Base-by-base conservation (phyloP, 2,888 invertebrate species). In the Ornithoptera alexandrae region DNA sequence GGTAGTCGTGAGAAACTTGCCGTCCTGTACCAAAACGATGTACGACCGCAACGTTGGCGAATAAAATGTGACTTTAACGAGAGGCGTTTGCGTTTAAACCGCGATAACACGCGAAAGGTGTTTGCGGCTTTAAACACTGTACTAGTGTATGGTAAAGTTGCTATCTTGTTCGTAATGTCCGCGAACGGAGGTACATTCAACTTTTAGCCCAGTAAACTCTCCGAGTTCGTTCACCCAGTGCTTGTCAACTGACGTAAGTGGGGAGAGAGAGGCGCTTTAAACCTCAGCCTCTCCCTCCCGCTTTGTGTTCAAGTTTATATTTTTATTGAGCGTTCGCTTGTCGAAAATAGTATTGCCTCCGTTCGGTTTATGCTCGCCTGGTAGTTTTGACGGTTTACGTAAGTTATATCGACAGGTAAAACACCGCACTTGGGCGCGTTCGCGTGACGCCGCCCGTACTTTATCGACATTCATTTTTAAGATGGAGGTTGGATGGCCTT, bases 131-230 rank as follows among this genome's bases (percentile, higher is more conserved):
- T 82, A 72, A 75, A 74, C 72, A 69, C 71, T 72, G 76, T 73
- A 72, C 73, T 73, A 77, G 77, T 77, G 81, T 86, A 85, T 88
- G 90, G 89, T 90, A 88, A 90, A 92, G 91, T 92, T 91, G 91
- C 91, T 92, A 92, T 92, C 92, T 92, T 92, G 91, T 92, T 92
- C 90, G 91, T 92, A 89, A 92, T 90, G 92, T 92, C 92, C 92
- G 92, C 92, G 92, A 91, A 91, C 90, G 90, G 89, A 88, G 89
- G 92, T 92, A 90, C 93, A 86, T 92, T 93, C 92, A 93, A 92
- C 93, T 93, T 93, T 93, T 93, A 93, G 92, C 93, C 93, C 88
- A 93, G 92, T 93, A 93, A 93, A 93, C 93, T 93, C 92, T 83
- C 85, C 75, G 84, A 89, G 93, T 92, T 92, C 93, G 85, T 92